Base-by-base conservation (phyloP, 2,888 invertebrate species). In the Craniophora ligustri region DNA sequence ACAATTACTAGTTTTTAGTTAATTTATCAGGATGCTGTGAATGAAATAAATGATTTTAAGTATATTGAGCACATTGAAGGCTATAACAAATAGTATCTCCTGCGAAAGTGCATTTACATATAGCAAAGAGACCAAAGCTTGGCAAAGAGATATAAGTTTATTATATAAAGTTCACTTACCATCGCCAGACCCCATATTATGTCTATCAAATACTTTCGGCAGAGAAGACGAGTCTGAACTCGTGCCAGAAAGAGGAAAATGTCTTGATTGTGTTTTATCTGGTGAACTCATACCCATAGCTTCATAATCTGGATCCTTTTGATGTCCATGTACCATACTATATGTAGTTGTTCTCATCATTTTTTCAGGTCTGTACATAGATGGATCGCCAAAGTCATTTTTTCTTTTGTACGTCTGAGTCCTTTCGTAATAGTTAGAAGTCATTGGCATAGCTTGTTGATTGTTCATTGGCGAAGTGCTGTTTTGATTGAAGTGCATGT, bases 201-300 rank as follows among this genome's bases (percentile, higher is more conserved):
- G 89, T 66, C 91, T 87, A 67, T 91, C 90, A 63, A 81, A 91
- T 55, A 86, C 86, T 86, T 90, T 90, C 44, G 87, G 88, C 47
- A 87, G 64, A 31, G 78, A 47, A 6, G 83, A 73, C 32, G 77
- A 65, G 41, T 89, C 89, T 3, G 87, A 77, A 45, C 83, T 84
- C 21, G 86, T 78, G 5, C 90, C 91, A 10, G 91, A 85, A 1
- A 84, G 73, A 3, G 84, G 77, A 57, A 80, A 91, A 62, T 85
- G 86, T 50, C 91, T 85, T 36, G 72, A 32, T 50, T 86, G 89
- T 13, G 66, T 47, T 72, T 89, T 89, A 28, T 91, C 89, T 15
- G 84, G 81, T 8, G 82, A 67, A 26, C 62, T 65, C 34, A 85
- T 72, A 35, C 79, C 78, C 70, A 88, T 75, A 32, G 71, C 64